Base-by-base conservation (phyloP, 2,113 vertebrate species). In the Proterorhinus semilunaris region DNA sequence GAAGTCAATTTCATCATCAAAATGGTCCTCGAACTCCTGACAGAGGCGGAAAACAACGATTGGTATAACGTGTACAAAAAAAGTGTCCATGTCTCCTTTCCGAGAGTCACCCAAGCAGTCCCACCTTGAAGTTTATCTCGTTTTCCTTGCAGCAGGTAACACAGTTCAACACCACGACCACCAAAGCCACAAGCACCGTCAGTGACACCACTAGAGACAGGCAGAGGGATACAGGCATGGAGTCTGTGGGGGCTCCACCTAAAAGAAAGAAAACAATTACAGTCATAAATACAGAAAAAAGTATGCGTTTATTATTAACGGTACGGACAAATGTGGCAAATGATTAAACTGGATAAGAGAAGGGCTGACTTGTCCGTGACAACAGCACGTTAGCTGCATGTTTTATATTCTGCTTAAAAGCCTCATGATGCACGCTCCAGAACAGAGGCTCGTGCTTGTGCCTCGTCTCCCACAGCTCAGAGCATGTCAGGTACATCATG, bases 11-110 rank as follows among this genome's bases (percentile, higher is more conserved):
- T 99, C 98, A 89, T 98, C 96, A 21, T 98, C 97, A 89, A 98
- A 98, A 85, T 98, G 96, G 92, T 99, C 98, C 89, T 99, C 97
- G 88, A 99, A 99, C 81, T 99, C 97, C 97, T 99, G 79, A 71
- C 16, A 46, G 0, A 10, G n/a, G 7, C 36, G 68, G 21, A 79
- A 36, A 67, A 79, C 2, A 55, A 10, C 6, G 53, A 9, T 8
- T 10, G 9, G 10, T 21, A 11, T 21, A 55, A 17, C 1, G 27
- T 36, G 27, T 36, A 36, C 4, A 5, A 36, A 36, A 36, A 36
- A 36, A 47, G 16, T 10, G 13, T 13, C 13, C 12, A 36, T 36
- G 27, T 36, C 27, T 36, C 27, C 27, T 36, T 36, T 36, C 27
- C 2, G 27, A 36, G 27, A 2, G 27, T 36, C 27, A 36, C 27